These are phyloP conservation scores for Stictocephala bisonia DNA, from an alignment of 2,888 invertebrate genomes.

Conservation along the genomic window DNA sequence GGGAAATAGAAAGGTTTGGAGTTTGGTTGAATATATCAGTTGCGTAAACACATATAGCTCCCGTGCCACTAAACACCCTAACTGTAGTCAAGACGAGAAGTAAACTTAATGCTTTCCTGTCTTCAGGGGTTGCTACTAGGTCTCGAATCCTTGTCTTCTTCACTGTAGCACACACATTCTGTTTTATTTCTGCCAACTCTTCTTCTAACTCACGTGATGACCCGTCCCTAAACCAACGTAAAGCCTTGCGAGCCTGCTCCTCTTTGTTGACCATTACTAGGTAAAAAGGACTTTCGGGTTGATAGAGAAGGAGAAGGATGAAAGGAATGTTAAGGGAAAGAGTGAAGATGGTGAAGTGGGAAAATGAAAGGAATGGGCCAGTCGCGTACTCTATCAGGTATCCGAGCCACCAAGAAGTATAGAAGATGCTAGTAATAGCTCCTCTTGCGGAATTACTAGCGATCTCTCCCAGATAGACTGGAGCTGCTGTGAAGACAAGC, in stretches of 20 bases:
- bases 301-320: conserved; percentile 67
- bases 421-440: conserved; percentile 56
- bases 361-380: conserved; percentile 62
- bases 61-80: conserved; percentile 47
- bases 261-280: conserved; percentile 68
- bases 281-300: conserved; percentile 74
- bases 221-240: conserved; percentile 50
- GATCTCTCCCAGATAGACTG: conserved; percentile 59
- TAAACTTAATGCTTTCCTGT: conserved; percentile 50
- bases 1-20: conserved; percentile 27
- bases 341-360: conserved; percentile 64
- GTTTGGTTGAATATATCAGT: conserved; percentile 50
- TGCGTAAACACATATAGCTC: conserved; percentile 52
- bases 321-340: conserved; percentile 67
- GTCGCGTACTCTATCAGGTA: conserved; percentile 52
- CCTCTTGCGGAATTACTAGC: conserved; percentile 57
- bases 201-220: conserved; percentile 42
- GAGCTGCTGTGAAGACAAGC: conserved; percentile 55
- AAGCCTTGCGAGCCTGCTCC: conserved; percentile 64
- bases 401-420: conserved; percentile 55
- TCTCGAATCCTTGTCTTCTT: conserved; percentile 11
- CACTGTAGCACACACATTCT: conserved; percentile 42
- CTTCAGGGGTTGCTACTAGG: conserved; percentile 49
- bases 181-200: conserved; percentile 51
- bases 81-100: conserved; percentile 40